phyloP scores from a whole-genome alignment of 2,888 invertebrate genomes.

The Drosophila mulleri region DNA sequence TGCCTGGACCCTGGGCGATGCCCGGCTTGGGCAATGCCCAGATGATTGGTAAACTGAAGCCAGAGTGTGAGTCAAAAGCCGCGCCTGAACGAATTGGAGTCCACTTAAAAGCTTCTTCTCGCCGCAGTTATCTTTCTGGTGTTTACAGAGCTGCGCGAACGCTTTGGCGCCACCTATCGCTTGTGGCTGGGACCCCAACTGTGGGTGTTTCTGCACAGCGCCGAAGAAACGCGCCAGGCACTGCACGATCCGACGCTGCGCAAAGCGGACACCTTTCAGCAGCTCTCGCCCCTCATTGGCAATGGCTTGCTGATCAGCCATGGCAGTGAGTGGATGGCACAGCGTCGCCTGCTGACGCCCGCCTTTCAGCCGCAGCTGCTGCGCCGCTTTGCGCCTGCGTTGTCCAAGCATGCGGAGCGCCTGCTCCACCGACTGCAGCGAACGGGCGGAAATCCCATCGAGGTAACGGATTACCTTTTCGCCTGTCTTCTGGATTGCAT shows the following conservation, averaged over 20 bases:
- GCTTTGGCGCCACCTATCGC: constrained; percentile 77
- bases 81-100: not conserved
- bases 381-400: constrained; percentile 89
- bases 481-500: constrained; percentile 88
- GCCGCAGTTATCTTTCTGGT: constrained; percentile 73
- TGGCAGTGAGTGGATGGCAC: constrained; percentile 87
- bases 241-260: constrained; percentile 75
- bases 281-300: constrained; percentile 80
- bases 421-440: constrained; percentile 85
- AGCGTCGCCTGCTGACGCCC: constrained; percentile 90
- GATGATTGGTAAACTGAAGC: constrained; percentile 80
- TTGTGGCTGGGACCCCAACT: constrained; percentile 83
- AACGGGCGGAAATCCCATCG: constrained; percentile 46
- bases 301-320: constrained; percentile 83
- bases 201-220: constrained; percentile 82
- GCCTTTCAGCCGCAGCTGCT: constrained; percentile 92
- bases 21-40: constrained; percentile 83
- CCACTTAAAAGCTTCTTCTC: not conserved
- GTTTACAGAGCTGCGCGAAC: constrained; percentile 73
- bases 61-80: constrained; percentile 75
- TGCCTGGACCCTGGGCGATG: constrained; percentile 83
- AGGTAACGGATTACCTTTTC: constrained; percentile 87
- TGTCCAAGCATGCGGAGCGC: constrained; percentile 87
- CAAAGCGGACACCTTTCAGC: constrained; percentile 79
- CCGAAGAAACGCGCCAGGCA: constrained; percentile 81